A percentile compares a stretch with the other conserved stretches of the same genome.
phyloP scores from a whole-genome alignment of 2,797 vertebrate species.

The Botia kubotai region DNA sequence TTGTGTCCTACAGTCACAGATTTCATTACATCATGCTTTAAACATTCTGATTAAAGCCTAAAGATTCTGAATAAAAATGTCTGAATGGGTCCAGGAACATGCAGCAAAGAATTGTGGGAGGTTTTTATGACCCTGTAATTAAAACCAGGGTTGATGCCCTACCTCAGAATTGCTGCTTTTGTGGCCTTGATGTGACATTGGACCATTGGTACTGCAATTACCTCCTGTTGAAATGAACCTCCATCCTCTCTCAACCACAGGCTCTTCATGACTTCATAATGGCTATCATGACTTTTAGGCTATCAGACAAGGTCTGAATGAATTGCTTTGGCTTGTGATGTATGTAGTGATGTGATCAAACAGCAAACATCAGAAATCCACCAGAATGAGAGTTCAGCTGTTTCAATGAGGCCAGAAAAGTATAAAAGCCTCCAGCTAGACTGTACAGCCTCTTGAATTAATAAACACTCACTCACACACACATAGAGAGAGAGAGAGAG shows the following conservation, averaged over 20 bases:
- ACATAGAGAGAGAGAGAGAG: conserved; percentile 32
- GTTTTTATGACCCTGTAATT: neutral
- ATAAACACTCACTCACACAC: conserved; percentile 28
- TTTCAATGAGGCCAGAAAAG: neutral
- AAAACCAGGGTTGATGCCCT: neutral
- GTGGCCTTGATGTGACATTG: neutral
- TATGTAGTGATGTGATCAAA: conserved; percentile 7
- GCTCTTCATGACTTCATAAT: neutral
- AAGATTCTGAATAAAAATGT: too few relatives aligned
- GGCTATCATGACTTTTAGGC: too few relatives aligned
- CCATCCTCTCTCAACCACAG: neutral
- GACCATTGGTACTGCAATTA: neutral
- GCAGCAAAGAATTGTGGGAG: neutral
- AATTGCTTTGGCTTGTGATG: conserved; percentile 18
- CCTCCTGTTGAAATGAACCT: neutral
- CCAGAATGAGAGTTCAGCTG: neutral
- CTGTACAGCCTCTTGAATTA: conserved; percentile 4
- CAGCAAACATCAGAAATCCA: neutral
- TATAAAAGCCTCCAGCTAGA: conserved; percentile 1
- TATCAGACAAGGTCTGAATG: neutral
- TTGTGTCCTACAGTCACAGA: too few relatives aligned
- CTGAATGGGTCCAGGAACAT: too few relatives aligned
- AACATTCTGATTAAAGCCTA: too few relatives aligned
- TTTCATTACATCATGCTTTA: too few relatives aligned
- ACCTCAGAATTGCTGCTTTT: neutral